phyloP scores from a whole-genome alignment of 2,888 invertebrate species.

The Caenorhabditis japonica region DNA sequence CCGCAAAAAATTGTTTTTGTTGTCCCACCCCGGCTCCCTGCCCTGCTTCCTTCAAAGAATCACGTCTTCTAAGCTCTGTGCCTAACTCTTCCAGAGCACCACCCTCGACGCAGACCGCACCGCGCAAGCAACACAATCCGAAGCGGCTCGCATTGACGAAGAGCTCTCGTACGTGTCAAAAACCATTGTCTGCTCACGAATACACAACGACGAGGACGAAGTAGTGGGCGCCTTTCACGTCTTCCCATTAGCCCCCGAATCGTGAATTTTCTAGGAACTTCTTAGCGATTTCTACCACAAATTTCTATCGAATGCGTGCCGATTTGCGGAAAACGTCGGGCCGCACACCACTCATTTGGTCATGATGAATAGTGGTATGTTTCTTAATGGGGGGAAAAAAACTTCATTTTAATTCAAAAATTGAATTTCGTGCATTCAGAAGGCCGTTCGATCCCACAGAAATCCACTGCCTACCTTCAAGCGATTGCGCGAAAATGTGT shows the following conservation, averaged over 20 bases:
- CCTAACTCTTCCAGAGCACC: too few species aligned
- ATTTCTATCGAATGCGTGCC: constrained; percentile 38
- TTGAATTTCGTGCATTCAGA: constrained; percentile 35
- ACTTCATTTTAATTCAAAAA: not conserved
- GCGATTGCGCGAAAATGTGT: constrained; percentile 46
- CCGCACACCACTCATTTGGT: constrained; percentile 52
- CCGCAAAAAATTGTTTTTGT: too few species aligned
- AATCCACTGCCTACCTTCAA: constrained; percentile 29
- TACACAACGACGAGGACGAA: constrained; percentile 45
- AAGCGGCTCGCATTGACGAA: constrained; percentile 7
- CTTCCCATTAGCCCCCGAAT: not conserved
- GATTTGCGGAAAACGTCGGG: constrained; percentile 38
- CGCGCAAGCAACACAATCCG: not conserved
- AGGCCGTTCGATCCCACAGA: constrained; percentile 33
- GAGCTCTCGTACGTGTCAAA: constrained; percentile 15
- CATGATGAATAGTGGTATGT: constrained; percentile 56
- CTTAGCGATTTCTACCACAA: constrained; percentile 48
- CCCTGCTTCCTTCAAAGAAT: too few species aligned
- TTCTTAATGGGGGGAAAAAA: too few species aligned
- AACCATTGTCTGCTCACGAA: constrained; percentile 34
- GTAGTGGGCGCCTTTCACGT: constrained; percentile 29
- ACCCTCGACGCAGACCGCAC: constrained; percentile 1
- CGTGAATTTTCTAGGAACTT: constrained; percentile 55
- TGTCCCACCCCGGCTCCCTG: too few species aligned
- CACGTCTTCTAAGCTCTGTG: too few species aligned